phyloP scores from a whole-genome alignment of 1,140 invertebrate genomes.

The Halictus rubicundus region DNA sequence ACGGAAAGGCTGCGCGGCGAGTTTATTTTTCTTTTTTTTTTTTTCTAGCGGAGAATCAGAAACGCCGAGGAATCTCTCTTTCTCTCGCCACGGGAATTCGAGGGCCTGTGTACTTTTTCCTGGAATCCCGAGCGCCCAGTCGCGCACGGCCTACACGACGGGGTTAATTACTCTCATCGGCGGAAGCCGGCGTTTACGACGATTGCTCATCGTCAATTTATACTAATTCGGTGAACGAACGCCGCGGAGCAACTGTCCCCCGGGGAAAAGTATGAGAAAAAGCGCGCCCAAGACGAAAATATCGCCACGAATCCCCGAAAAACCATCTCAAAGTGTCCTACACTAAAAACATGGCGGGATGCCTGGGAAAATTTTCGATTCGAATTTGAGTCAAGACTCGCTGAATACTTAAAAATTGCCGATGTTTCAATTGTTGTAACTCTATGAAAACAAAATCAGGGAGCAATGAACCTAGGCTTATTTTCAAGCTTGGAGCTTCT shows the following conservation, averaged over 20 bases:
- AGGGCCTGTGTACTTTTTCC: slow-evolving; percentile 7
- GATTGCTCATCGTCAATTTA: slow-evolving; percentile 39
- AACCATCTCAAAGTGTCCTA: no score
- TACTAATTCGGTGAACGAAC: slow-evolving; percentile 43
- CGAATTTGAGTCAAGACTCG: no score
- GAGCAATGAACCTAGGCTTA: no score
- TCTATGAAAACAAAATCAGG: no score
- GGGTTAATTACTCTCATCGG: slow-evolving; percentile 46
- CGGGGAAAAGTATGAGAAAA: not conserved
- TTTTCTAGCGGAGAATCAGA: not conserved
- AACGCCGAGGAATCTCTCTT: not conserved
- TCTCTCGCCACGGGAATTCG: not conserved
- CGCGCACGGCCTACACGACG: slow-evolving; percentile 5
- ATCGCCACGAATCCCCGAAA: not conserved
- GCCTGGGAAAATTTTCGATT: no score
- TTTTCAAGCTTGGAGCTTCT: no score
- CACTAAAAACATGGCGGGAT: no score
- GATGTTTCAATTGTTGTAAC: no score
- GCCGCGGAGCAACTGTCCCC: not conserved
- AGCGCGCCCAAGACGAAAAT: not conserved
- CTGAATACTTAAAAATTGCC: no score
- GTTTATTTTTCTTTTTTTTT: no score
- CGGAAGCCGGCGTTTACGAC: slow-evolving; percentile 47
- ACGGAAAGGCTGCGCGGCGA: no score
- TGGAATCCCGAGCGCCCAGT: slow-evolving; percentile 13